Conservation (phyloP, 2,797 vertebrate genomes). For the Nannoperca australis region DNA sequence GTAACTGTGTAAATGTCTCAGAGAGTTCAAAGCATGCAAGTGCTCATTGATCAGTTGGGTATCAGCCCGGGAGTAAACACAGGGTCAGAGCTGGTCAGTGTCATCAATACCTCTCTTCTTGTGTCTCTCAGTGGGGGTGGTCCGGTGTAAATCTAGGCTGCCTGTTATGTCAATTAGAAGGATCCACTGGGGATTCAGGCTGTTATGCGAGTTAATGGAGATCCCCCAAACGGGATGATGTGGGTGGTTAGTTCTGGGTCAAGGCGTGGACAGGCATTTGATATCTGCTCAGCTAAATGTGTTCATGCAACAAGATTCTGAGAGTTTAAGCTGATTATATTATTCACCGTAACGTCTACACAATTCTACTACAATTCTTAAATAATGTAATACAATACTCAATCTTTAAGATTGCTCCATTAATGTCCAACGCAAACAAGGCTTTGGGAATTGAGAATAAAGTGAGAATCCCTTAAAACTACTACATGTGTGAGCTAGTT, state of each 20-base stretch:
- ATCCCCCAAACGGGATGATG: slow-evolving; percentile 21
- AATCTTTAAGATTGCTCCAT: not conserved
- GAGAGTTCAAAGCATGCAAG: slow-evolving; percentile 3
- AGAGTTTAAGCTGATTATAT: not conserved
- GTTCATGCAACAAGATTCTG: not conserved
- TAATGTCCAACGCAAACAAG: no score
- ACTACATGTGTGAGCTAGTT: not conserved
- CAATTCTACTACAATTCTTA: no score
- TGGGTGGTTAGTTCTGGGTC: slow-evolving; percentile 22
- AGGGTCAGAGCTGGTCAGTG: slow-evolving; percentile 60
- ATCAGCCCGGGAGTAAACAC: slow-evolving; percentile 47
- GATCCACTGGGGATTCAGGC: slow-evolving; percentile 49
- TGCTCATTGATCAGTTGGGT: slow-evolving; percentile 46
- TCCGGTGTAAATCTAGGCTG: slow-evolving; percentile 40
- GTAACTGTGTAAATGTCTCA: not conserved
- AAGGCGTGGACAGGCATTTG: not conserved
- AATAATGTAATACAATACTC: no score
- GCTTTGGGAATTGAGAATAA: no score
- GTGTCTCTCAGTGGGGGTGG: slow-evolving; percentile 25
- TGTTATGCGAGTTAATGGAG: slow-evolving; percentile 42
- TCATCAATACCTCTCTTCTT: slow-evolving; percentile 49
- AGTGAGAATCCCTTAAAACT: not conserved
- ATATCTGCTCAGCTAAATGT: not conserved
- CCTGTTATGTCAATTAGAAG: slow-evolving; percentile 57
- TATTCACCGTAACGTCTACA: not conserved